Conservation (phyloP, 2,113 vertebrate genomes). For the Ptilorrhoa leucosticta region DNA sequence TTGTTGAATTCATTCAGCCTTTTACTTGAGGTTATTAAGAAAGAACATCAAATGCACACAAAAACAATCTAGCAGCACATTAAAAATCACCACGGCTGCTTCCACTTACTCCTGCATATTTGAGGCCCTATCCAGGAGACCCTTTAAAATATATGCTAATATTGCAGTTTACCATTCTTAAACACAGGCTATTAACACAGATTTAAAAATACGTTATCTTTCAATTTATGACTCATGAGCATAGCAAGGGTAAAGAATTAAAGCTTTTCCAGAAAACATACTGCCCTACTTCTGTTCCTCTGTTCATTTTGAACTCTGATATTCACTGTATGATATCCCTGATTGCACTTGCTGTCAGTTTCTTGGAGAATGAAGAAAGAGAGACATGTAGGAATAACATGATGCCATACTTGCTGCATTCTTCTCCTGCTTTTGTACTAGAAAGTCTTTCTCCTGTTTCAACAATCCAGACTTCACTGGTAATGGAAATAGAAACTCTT, state of each 20-base stretch:
- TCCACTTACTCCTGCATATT: constrained; percentile 55
- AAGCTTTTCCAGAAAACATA: background rate
- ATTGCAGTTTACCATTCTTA: background rate
- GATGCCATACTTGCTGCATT: background rate
- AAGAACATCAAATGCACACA: constrained; percentile 75
- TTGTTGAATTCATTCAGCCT: constrained; percentile 87
- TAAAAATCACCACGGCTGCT: constrained; percentile 58
- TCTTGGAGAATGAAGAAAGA: background rate
- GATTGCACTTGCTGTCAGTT: constrained; percentile 8
- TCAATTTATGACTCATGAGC: background rate
- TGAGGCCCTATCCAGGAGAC: constrained; percentile 46
- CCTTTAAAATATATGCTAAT: background rate
- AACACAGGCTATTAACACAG: background rate
- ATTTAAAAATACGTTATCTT: background rate
- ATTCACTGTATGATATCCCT: background rate
- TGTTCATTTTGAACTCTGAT: background rate
- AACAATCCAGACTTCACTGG: background rate
- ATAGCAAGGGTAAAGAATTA: background rate
- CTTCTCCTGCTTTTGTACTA: background rate
- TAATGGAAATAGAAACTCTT: background rate
- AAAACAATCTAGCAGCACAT: constrained; percentile 76
- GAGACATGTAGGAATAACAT: background rate
- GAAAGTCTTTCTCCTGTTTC: background rate
- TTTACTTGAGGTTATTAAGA: constrained; percentile 84
- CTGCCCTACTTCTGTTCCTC: background rate